phyloP scores from a whole-genome alignment of 1,140 invertebrate species.

The Venustaconcha ellipsiformis region DNA sequence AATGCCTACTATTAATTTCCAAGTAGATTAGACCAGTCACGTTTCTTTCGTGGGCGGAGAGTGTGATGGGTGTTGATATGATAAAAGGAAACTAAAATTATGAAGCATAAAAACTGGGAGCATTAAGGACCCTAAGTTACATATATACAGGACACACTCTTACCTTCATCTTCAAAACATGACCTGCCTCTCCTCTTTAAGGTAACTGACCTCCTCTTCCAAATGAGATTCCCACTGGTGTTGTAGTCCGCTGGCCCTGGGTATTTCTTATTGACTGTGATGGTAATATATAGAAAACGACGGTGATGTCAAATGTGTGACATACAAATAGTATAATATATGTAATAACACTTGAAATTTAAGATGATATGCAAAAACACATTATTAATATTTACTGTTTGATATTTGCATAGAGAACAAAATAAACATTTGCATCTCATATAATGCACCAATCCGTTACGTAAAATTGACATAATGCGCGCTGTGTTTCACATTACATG shows the following conservation, averaged over 20 bases:
- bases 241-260: slow-evolving; percentile 41
- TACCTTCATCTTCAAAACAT: slow-evolving; percentile 41
- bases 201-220: slow-evolving; percentile 39
- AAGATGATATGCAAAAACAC: not conserved
- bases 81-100: too few relatives aligned
- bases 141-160: not conserved
- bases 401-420: too few relatives aligned
- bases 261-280: slow-evolving; percentile 11
- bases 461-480: too few relatives aligned
- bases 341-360: not conserved
- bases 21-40: too few relatives aligned
- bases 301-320: not conserved
- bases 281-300: not conserved
- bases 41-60: too few relatives aligned
- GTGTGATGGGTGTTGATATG: too few relatives aligned
- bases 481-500: too few relatives aligned
- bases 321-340: not conserved
- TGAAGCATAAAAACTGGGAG: too few relatives aligned
- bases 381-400: not conserved
- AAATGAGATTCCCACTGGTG: slow-evolving; percentile 33
- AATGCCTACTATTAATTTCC: too few relatives aligned
- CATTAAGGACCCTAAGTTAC: too few relatives aligned
- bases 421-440: not conserved
- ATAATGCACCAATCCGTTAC: not conserved
- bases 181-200: slow-evolving; percentile 34